Evolutionary conservation across 2,113 vertebrate genomes (phyloP).

Genomic region (Anseranas semipalmata): DNA sequence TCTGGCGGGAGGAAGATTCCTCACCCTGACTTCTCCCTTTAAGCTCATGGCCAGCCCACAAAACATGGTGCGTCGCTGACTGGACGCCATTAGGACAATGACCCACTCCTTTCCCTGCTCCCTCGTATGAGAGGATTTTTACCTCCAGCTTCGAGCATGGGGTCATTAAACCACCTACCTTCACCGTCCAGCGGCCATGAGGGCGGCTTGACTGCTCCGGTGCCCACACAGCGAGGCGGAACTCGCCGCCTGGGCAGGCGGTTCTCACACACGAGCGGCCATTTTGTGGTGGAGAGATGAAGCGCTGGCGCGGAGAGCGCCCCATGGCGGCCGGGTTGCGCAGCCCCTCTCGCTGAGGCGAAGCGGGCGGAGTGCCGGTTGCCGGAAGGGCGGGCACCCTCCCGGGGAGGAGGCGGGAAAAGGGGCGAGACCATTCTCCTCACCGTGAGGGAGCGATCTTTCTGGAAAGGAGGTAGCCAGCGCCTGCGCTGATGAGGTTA

Average conservation of each 20-base stretch:
- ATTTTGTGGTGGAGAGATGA: neutral
- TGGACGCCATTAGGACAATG: fast-evolving
- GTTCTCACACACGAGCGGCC: neutral
- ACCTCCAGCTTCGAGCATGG: fast-evolving
- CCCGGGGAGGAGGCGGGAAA: fast-evolving
- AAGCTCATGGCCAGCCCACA: fast-evolving
- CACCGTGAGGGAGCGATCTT: fast-evolving
- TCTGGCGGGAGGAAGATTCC: fast-evolving
- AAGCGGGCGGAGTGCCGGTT: neutral
- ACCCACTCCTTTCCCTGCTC: too few relatives aligned
- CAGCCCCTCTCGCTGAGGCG: too few relatives aligned
- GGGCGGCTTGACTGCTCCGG: too few relatives aligned
- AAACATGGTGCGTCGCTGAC: fast-evolving
- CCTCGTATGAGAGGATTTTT: fast-evolving
- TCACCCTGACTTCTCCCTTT: neutral
- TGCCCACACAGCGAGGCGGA: fast-evolving
- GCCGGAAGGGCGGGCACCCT: neutral
- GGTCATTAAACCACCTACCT: fast-evolving
- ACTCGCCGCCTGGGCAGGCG: neutral
- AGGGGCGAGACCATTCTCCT: fast-evolving
- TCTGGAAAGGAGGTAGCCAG: fast-evolving
- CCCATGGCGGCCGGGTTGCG: too few relatives aligned
- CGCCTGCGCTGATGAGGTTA: fast-evolving
- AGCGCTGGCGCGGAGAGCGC: fast-evolving
- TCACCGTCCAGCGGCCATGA: fast-evolving